Evolutionary conservation across 2,113 vertebrate genomes (phyloP).

Genomic region (Eptesicus fuscus): DNA sequence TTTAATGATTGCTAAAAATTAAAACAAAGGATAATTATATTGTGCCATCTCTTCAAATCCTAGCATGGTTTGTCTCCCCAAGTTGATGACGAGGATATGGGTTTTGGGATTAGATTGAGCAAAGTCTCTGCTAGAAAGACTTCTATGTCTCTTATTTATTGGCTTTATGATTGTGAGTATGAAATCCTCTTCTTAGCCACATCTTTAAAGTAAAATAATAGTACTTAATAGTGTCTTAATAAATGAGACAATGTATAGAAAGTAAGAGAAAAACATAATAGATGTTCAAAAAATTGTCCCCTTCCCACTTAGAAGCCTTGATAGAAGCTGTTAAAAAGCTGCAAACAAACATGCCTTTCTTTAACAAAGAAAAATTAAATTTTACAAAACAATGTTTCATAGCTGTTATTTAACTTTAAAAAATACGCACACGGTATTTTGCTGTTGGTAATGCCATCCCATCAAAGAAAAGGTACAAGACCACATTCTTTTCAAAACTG

Average conservation of each 20-base stretch:
- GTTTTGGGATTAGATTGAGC: background rate
- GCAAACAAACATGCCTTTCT: background rate
- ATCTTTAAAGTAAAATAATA: background rate
- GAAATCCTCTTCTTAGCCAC: background rate
- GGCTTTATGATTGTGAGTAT: background rate
- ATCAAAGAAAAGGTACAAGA: background rate
- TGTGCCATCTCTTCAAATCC: background rate
- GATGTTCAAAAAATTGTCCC: background rate
- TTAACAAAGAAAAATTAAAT: background rate
- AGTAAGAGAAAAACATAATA: background rate
- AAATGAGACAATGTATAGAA: background rate
- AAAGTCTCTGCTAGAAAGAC: background rate
- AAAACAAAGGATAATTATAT: background rate
- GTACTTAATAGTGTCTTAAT: background rate
- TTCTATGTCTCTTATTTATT: background rate
- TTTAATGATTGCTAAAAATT: background rate
- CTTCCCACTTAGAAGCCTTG: background rate
- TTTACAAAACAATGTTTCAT: background rate
- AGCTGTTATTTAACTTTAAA: background rate
- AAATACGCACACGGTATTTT: background rate
- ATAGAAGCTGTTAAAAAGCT: background rate
- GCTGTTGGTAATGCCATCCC: background rate
- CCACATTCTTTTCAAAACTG: background rate
- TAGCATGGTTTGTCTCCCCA: background rate
- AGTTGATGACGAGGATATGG: background rate